Conservation (phyloP, 2,113 vertebrate genomes). For the Parotia lawesii region DNA sequence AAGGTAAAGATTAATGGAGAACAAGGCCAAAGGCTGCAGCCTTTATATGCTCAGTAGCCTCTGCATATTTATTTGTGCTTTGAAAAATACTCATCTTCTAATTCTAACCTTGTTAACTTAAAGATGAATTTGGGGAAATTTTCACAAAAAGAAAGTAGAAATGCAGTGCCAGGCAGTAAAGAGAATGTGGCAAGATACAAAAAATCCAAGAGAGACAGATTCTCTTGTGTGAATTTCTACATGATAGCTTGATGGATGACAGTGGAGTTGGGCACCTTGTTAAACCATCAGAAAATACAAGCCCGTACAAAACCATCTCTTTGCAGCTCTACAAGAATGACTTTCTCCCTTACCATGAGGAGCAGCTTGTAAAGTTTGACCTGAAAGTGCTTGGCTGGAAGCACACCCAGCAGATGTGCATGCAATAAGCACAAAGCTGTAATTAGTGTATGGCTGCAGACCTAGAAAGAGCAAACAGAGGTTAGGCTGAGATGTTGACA, state of each 20-base stretch:
- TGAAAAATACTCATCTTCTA: not conserved
- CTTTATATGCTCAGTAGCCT: not conserved
- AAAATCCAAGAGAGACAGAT: not conserved
- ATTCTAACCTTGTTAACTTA: not conserved
- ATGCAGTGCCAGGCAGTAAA: not conserved
- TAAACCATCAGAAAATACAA: constrained; percentile 13
- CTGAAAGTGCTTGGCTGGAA: constrained; percentile 79
- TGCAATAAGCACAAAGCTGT: constrained; percentile 82
- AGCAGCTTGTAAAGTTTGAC: constrained; percentile 84
- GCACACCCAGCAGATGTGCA: constrained; percentile 86
- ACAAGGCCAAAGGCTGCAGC: not conserved
- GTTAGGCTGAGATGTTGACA: constrained; percentile 9
- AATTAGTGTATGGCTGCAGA: constrained; percentile 83
- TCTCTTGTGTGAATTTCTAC: not conserved
- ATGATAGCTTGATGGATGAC: not conserved
- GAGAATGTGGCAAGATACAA: not conserved
- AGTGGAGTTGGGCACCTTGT: not conserved
- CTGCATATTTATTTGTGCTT: not conserved
- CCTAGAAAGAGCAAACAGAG: constrained; percentile 69
- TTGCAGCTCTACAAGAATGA: not conserved
- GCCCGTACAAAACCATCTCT: not conserved
- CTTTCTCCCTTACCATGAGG: constrained; percentile 75
- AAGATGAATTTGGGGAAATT: not conserved
- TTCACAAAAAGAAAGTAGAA: not conserved
- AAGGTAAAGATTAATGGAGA: not conserved